Evolutionary conservation across 1,140 invertebrate genomes (phyloP).

Genomic region (Lasaia peninsularis): DNA sequence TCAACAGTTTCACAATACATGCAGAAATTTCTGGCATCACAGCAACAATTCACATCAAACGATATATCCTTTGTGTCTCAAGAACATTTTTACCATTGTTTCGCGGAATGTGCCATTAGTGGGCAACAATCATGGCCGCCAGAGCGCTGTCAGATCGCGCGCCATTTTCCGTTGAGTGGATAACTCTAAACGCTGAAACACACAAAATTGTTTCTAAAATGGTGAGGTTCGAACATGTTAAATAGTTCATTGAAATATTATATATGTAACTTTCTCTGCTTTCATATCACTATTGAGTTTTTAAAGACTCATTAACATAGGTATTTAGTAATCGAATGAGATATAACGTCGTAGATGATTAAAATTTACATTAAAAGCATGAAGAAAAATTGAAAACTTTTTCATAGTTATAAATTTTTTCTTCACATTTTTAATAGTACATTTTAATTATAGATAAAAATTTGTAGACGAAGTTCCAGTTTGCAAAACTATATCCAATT

Average conservation of each 20-base stretch:
- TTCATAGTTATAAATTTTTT: too few species aligned
- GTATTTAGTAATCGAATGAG: too few species aligned
- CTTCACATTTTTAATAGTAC: too few species aligned
- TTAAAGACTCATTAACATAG: too few species aligned
- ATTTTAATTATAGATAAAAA: too few species aligned
- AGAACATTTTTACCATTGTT: conserved; percentile 60
- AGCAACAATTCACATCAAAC: conserved; percentile 62
- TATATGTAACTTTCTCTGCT: too few species aligned
- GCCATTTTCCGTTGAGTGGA: conserved; percentile 55
- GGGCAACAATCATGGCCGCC: conserved; percentile 44
- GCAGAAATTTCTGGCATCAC: conserved; percentile 29
- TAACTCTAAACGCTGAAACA: conserved; percentile 41
- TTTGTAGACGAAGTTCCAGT: too few species aligned
- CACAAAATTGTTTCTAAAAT: conserved; percentile 31
- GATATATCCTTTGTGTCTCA: conserved; percentile 56
- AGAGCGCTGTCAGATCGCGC: conserved; percentile 54
- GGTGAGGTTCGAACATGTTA: conserved; percentile 8
- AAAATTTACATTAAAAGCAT: too few species aligned
- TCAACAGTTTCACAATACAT: conserved; percentile 21
- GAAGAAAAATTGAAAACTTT: too few species aligned
- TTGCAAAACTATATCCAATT: too few species aligned
- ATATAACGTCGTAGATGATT: too few species aligned
- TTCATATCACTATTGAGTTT: too few species aligned
- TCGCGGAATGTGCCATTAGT: conserved; percentile 57
- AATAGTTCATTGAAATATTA: not conserved